Evolutionary conservation across 1,140 invertebrate genomes (phyloP).

Genomic region (Drosophila bocki): DNA sequence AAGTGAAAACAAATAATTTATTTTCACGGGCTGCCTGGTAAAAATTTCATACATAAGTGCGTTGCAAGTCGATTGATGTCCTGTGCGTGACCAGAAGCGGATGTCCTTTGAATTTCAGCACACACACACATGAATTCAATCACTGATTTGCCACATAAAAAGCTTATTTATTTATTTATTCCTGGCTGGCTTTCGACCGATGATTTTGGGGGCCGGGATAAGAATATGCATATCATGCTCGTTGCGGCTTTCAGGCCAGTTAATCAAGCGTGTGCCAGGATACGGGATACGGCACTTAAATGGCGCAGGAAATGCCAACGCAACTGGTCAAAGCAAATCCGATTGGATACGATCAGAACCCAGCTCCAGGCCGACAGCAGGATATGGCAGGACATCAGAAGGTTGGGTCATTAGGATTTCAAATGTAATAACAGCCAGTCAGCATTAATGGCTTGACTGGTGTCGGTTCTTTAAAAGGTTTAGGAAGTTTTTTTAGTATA

Average conservation of each 20-base stretch:
- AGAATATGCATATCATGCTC: slow-evolving; percentile 59
- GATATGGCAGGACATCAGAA: slow-evolving; percentile 18
- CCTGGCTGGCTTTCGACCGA: slow-evolving; percentile 34
- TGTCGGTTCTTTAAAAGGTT: too few species aligned
- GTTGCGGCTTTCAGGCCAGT: slow-evolving; percentile 52
- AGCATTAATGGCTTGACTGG: slow-evolving; percentile 4
- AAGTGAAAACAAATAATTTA: slow-evolving; percentile 57
- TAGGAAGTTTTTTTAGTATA: too few species aligned
- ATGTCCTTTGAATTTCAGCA: slow-evolving; percentile 49
- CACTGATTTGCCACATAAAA: slow-evolving; percentile 53
- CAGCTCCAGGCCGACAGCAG: slow-evolving; percentile 7
- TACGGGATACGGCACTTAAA: slow-evolving; percentile 70
- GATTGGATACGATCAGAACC: slow-evolving; percentile 17
- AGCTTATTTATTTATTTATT: slow-evolving; percentile 60
- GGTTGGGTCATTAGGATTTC: slow-evolving; percentile 20
- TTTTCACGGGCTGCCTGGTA: slow-evolving; percentile 27
- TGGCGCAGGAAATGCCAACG: slow-evolving; percentile 61
- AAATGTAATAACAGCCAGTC: slow-evolving; percentile 24
- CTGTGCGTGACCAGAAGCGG: slow-evolving; percentile 49
- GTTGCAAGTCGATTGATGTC: slow-evolving; percentile 58
- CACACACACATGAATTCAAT: slow-evolving; percentile 46
- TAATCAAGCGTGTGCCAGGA: slow-evolving; percentile 53
- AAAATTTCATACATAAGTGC: slow-evolving; percentile 55
- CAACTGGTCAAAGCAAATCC: slow-evolving; percentile 49
- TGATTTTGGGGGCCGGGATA: slow-evolving; percentile 46